A percentile compares a stretch with the other conserved stretches of the same genome.
Evolutionary conservation across 1,140 invertebrate genomes (phyloP).

Genomic region (Parapsyche elsis): DNA sequence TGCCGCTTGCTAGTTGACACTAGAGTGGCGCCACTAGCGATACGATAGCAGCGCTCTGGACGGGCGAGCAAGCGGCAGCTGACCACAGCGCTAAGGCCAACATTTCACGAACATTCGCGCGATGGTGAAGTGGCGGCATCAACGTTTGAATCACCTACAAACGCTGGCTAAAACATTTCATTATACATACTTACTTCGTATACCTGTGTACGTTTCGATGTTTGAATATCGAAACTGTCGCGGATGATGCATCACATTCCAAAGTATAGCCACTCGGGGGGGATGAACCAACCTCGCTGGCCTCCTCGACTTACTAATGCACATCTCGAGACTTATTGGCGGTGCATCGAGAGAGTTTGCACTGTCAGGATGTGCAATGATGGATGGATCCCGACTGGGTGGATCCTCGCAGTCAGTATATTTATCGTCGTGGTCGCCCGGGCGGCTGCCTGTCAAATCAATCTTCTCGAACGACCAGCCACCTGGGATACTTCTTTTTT

Average conservation of each 20-base stretch:
- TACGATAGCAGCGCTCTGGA: no score
- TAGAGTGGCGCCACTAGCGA: no score
- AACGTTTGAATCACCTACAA: not conserved
- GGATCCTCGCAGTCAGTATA: constrained; percentile 29
- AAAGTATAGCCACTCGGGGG: no score
- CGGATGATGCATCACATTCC: no score
- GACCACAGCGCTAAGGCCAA: no score
- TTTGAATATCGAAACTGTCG: no score
- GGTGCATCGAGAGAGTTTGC: constrained; percentile 30
- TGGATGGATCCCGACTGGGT: not conserved
- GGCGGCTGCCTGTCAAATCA: constrained; percentile 39
- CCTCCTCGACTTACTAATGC: not conserved
- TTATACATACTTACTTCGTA: not conserved
- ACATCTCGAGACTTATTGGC: not conserved
- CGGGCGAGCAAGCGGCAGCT: no score
- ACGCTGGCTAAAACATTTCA: not conserved
- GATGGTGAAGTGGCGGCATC: no score
- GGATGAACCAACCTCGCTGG: no score
- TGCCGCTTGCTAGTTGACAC: no score
- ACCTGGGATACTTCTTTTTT: constrained; percentile 13
- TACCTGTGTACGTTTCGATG: no score
- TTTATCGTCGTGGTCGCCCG: constrained; percentile 35
- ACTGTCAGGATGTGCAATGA: constrained; percentile 32
- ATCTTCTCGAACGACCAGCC: constrained; percentile 32
- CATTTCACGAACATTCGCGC: no score